Base-by-base conservation (phyloP, 2,888 invertebrate genomes). In the Xestobium rufovillosum region DNA sequence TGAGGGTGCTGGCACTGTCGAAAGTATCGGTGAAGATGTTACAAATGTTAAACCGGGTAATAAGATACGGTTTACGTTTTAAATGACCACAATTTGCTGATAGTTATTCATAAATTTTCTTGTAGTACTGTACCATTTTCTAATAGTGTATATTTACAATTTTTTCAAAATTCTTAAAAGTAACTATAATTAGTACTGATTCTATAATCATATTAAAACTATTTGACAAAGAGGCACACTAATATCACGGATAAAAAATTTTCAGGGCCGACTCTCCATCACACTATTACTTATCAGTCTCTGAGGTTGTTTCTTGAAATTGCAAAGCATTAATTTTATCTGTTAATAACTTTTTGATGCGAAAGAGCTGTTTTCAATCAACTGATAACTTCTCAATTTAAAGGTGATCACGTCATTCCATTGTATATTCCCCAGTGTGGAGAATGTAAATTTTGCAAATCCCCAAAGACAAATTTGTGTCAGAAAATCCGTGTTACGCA, bases 371-470 rank as follows among this genome's bases (percentile, higher is more conserved):
- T 39, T 9, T 14, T 30, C 9, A 15, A 27, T 12, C 9, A 37
- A 34, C 9, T 32, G 41, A 25, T 25, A 35, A 42, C 26, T 16
- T 45, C 43, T 30, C 44, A 39, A 36, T 60, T 9, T 51, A n/a
- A n/a, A 80, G 83, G 85, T 36, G 97, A 98, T 65, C 91, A 94
- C 67, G 98, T 99, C n/a, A 78, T 98, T 44, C 96, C 97, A 0
- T 67, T 95, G 14, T 98, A 97, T 60, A 82, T 94, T 41, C 97
- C 98, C 0, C 96, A 99, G 67, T 99, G 98, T 66, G 76, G 83
- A 15, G 83, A 90, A 12, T 99, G 98, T 69, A 92, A 96, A 63
- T 98, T 91, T 65, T 99, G 98, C 66, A 78, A 83, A 44, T 92
- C 83, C 41, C 80, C 86, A 0, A 97, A 97, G 67, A 98, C 98